Percentiles rank a stretch among this genome's conserved stretches.
phyloP scores from a whole-genome alignment of 23 tunicate species.

The Diplosoma virens region DNA sequence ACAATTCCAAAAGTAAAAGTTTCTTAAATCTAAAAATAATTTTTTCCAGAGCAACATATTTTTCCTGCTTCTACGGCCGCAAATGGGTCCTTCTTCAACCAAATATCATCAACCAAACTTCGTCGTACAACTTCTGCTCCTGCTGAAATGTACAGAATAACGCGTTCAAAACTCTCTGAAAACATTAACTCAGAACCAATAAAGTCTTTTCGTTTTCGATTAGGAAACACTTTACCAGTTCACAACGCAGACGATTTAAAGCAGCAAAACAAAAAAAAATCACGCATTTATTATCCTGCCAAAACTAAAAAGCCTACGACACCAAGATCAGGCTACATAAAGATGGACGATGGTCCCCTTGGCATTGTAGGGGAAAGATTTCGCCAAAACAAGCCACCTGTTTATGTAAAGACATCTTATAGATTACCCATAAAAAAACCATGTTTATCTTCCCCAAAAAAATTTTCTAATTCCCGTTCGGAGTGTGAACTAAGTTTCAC shows the following conservation, averaged over 20 bases:
- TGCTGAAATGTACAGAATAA: not conserved
- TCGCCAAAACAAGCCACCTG: not conserved
- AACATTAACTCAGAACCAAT: no score
- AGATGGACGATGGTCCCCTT: not conserved
- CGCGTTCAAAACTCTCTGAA: not conserved
- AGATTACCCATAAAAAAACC: not conserved
- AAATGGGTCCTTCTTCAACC: no score
- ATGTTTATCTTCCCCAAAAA: not conserved
- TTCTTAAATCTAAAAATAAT: no score
- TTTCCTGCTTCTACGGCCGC: no score
- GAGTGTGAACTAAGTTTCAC: not conserved
- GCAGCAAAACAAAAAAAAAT: not conserved
- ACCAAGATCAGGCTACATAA: not conserved
- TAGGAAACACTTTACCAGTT: not conserved
- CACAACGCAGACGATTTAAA: not conserved
- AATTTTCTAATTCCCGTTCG: not conserved
- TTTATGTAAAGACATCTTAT: not conserved
- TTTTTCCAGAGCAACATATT: no score
- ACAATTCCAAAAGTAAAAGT: no score
- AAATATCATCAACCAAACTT: not conserved
- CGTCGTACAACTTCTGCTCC: not conserved
- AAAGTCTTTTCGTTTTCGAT: no score
- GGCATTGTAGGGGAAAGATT: constrained; percentile 3
- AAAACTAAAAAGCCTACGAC: not conserved
- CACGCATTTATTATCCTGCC: not conserved